These are phyloP conservation scores for Myotis daubentonii DNA, from an alignment of 2,797 vertebrate genomes.

Conservation along the genomic window DNA sequence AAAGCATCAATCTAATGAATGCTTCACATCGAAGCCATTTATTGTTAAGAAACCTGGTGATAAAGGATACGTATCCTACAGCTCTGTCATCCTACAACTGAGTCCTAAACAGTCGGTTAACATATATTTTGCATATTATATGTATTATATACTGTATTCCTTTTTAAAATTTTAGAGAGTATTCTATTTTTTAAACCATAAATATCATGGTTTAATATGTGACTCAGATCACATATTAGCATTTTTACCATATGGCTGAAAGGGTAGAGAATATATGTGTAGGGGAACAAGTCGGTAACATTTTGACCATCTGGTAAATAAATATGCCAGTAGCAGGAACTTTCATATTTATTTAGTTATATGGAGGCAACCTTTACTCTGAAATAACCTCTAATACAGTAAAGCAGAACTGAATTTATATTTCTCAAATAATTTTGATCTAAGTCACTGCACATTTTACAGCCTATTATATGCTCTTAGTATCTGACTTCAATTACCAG, in stretches of 20 bases:
- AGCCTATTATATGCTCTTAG: neutral
- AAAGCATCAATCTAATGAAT: neutral
- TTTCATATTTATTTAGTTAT: constrained; percentile 53
- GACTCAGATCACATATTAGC: constrained; percentile 64
- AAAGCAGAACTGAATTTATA: constrained; percentile 21
- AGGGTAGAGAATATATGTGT: constrained; percentile 65
- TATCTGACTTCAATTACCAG: neutral
- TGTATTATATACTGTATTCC: too few species aligned
- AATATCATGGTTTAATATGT: neutral
- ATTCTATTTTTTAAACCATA: too few species aligned
- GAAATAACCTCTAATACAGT: constrained; percentile 31
- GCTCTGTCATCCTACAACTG: neutral
- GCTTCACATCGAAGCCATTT: neutral
- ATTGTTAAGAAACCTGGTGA: neutral
- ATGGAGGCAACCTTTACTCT: constrained; percentile 18
- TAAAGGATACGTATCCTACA: neutral
- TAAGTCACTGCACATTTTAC: constrained; percentile 28
- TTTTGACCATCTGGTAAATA: constrained; percentile 71
- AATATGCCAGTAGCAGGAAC: constrained; percentile 46
- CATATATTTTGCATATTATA: too few species aligned
- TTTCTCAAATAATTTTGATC: constrained; percentile 41
- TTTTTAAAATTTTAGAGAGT: too few species aligned
- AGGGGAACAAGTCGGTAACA: constrained; percentile 25
- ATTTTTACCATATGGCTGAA: constrained; percentile 69
- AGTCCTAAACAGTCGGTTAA: too few species aligned